A percentile compares a stretch with the other conserved stretches of the same genome.
Evolutionary conservation across 2,888 invertebrate species (phyloP).

Genomic region (Dyspetes luteomarginatus): DNA sequence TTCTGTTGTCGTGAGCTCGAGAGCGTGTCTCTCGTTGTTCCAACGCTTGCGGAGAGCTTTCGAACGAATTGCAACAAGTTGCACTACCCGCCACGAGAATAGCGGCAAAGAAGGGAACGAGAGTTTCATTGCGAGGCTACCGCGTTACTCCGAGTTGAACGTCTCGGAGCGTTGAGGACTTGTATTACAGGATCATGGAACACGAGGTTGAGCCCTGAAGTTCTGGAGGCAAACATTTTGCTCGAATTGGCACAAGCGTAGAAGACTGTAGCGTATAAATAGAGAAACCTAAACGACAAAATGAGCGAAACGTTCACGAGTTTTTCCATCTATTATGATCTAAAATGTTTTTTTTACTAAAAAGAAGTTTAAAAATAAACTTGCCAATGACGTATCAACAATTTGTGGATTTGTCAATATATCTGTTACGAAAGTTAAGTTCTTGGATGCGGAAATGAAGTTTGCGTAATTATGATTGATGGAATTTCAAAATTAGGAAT

Average conservation of each 20-base stretch:
- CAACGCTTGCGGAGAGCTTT: conserved; percentile 16
- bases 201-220: not conserved
- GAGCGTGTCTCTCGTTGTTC: conserved; percentile 13
- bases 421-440: too few relatives aligned
- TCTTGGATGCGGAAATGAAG: too few relatives aligned
- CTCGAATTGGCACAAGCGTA: not conserved
- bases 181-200: conserved; percentile 24
- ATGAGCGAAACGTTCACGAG: not conserved
- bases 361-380: not conserved
- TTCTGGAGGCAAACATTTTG: conserved; percentile 18
- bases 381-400: too few relatives aligned
- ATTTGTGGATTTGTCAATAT: too few relatives aligned
- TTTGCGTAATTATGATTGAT: too few relatives aligned
- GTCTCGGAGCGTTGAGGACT: conserved; percentile 4
- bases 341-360: not conserved
- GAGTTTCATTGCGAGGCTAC: conserved; percentile 30
- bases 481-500: too few relatives aligned
- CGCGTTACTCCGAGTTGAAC: conserved; percentile 5
- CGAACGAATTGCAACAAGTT: conserved; percentile 50
- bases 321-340: not conserved
- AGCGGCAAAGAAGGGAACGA: conserved; percentile 1
- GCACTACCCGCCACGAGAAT: conserved; percentile 19
- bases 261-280: not conserved
- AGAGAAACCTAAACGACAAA: conserved; percentile 17
- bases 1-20: conserved; percentile 12